Evolutionary conservation across 2,888 invertebrate genomes (phyloP), one percentile per base, ranked within the genome.

Genomic region (Chymomyza amoena): DNA sequence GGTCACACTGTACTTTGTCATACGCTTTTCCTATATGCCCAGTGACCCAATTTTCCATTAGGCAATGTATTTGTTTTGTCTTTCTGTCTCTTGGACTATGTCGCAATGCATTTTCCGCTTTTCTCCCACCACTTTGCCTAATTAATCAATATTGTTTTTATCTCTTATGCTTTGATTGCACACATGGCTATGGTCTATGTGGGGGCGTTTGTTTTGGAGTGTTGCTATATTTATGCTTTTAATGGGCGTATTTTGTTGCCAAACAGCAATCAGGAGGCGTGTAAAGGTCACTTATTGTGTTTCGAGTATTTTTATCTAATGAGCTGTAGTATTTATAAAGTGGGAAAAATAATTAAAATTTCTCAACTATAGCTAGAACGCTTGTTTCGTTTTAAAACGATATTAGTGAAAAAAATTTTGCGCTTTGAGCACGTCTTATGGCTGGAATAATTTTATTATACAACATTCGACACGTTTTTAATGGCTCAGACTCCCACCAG

Each of bases 131-230:
- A 45, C 39, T 60, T 69, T 70, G 73, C 71, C 61, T 70, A 78
- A 87, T 81, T 80, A 75, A 83, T 87, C 85, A 83, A 84, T 84
- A 76, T 72, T 75, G 66, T 66, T 70, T 77, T 59, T 73, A 78
- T 70, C 69, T 68, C 64, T 75, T 76, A 60, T 50, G 18, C 39
- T 68, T 36, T 61, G 72, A 77, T 86, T 83, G 67, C 51, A 68
- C 39, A 66, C 65, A 36, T 39, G 61, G 54, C 54, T 15, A n/a
- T n/a, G n/a, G 13, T 69, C 57, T 0, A 72, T 72, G 71, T 60
- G 56, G 62, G 77, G 75, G 79, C 70, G 79, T 84, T 61, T 28
- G n/a, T 63, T 61, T 51, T 59, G 66, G 62, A 59, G 36, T 16
- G 9, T 32, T 36, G 5, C 20, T 7, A 25, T 15, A 62, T 68